A percentile compares a stretch with the other conserved stretches of the same genome.
These are phyloP conservation scores for Candidula unifasciata DNA, from an alignment of 2,888 invertebrate species.

Conservation along the genomic window DNA sequence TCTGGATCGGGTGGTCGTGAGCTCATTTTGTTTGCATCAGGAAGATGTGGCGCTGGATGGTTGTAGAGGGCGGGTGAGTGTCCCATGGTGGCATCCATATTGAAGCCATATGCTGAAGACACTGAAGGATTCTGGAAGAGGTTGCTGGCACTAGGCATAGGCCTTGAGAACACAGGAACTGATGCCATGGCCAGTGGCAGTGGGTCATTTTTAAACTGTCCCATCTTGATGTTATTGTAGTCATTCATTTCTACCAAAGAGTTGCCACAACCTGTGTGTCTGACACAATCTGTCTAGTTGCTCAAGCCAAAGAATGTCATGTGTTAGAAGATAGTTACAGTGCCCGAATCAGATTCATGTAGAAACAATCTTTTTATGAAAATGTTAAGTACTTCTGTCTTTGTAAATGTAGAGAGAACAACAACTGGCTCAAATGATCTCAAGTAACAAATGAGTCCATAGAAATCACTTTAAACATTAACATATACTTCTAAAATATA, in stretches of 20 bases:
- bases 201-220: conserved; percentile 39
- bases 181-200: conserved; percentile 39
- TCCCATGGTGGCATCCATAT: conserved; percentile 34
- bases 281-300: not conserved
- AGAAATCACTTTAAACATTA: no score
- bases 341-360: not conserved
- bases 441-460: no score
- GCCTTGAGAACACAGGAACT: conserved; percentile 34
- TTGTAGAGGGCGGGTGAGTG: conserved; percentile 36
- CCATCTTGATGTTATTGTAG: conserved; percentile 25
- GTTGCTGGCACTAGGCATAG: conserved; percentile 9
- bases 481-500: no score
- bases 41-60: conserved; percentile 29
- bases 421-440: no score
- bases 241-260: conserved; percentile 26
- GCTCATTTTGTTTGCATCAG: conserved; percentile 13
- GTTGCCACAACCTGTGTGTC: no score
- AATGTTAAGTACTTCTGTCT: no score
- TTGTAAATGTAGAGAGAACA: no score
- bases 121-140: conserved; percentile 36
- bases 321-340: not conserved
- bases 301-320: not conserved
- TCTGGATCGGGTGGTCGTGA: conserved; percentile 11
- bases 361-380: no score
- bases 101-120: conserved; percentile 40